Evolutionary conservation across 1,140 invertebrate genomes (phyloP).

Genomic region (Aphelinus atriplicis): DNA sequence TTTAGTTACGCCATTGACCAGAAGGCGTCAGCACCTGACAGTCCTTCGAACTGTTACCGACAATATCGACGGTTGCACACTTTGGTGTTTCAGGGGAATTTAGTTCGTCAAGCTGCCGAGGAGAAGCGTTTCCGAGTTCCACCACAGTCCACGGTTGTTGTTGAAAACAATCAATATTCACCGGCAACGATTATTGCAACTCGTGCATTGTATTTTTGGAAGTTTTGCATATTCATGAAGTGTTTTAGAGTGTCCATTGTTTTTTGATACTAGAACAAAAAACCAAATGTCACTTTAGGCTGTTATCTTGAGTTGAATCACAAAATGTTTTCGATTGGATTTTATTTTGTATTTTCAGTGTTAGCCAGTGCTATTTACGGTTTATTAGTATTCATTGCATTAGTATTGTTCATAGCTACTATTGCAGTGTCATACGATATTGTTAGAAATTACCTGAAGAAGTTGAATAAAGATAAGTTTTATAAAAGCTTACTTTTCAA

Average conservation of each 20-base stretch:
- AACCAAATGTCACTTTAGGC: too few relatives aligned
- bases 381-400: not conserved
- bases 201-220: too few relatives aligned
- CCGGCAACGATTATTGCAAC: not conserved
- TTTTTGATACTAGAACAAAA: too few relatives aligned
- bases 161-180: not conserved
- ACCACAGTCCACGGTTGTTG: not conserved
- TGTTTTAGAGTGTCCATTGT: too few relatives aligned
- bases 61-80: not conserved
- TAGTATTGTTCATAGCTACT: not conserved
- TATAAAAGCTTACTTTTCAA: slow-evolving; percentile 19
- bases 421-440: not conserved
- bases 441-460: not conserved
- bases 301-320: too few relatives aligned
- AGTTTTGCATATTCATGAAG: too few relatives aligned
- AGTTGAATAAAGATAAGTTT: slow-evolving; percentile 3
- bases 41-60: slow-evolving; percentile 8
- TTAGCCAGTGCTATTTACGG: slow-evolving; percentile 6
- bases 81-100: too few relatives aligned
- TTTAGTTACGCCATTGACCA: not conserved
- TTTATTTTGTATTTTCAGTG: not conserved
- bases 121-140: not conserved
- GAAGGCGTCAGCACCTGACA: slow-evolving; percentile 6
- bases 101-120: not conserved
- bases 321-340: slow-evolving; percentile 12